A percentile compares a stretch with the other conserved stretches of the same genome.
Evolutionary conservation across 2,888 invertebrate genomes (phyloP).

Genomic region (Oeneis ivallda): DNA sequence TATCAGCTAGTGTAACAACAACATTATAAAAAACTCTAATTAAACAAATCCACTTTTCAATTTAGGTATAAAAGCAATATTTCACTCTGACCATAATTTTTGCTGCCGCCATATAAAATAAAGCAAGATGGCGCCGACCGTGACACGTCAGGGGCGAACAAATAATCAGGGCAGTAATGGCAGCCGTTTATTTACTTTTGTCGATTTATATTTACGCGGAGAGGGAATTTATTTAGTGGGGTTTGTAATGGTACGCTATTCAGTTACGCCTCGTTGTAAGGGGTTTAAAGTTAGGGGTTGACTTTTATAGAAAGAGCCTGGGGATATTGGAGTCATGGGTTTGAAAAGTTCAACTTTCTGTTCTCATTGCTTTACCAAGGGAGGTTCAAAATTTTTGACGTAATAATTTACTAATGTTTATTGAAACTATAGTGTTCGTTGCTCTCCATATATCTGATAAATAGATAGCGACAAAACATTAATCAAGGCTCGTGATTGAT

Average conservation of each 20-base stretch:
- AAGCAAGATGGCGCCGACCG: conserved; percentile 66
- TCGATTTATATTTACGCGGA: conserved; percentile 70
- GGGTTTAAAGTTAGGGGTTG: conserved; percentile 53
- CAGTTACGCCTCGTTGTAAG: conserved; percentile 74
- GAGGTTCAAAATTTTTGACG: not conserved
- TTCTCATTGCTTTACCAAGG: conserved; percentile 22
- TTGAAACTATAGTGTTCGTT: not conserved
- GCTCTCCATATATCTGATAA: not conserved
- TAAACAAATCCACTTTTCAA: conserved; percentile 17
- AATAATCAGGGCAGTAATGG: conserved; percentile 79
- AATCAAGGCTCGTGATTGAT: too few species aligned
- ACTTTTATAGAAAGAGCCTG: conserved; percentile 35
- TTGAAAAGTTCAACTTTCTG: conserved; percentile 31
- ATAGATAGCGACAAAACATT: too few species aligned
- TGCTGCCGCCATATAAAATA: conserved; percentile 47
- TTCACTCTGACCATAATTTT: conserved; percentile 47
- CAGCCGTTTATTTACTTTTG: conserved; percentile 78
- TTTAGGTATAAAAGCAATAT: conserved; percentile 35
- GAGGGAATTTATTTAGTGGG: conserved; percentile 62
- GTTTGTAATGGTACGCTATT: conserved; percentile 67
- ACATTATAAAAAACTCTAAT: not conserved
- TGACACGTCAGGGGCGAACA: conserved; percentile 60
- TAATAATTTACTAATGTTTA: not conserved
- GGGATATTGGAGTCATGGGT: conserved; percentile 31
- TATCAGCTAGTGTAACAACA: too few species aligned